Base-by-base conservation (phyloP, 2,113 vertebrate genomes). In the Meriones unguiculatus region DNA sequence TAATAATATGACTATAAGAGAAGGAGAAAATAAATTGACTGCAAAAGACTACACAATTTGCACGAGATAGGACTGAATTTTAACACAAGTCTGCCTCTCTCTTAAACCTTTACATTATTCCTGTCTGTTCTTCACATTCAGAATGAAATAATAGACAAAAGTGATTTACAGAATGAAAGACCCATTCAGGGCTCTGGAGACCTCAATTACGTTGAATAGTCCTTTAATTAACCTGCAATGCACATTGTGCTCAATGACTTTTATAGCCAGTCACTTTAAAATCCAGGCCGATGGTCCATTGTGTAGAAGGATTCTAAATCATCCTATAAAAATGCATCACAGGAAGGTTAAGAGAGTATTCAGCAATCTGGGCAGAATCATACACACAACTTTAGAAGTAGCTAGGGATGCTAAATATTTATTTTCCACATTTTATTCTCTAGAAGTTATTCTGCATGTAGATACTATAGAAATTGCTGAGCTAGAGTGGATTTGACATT, bases 141-240 rank as follows among this genome's bases (percentile, higher is more conserved):
- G 35, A 67, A 41, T 92, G 72, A 91, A 95, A 65, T 64, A 95
- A 87, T 41, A 15, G 20, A 93, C 1, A 20, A 24, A 95, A 94
- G 8, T 80, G 67, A 93, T 94, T 85, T 89, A 35, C 38, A 92
- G 41, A 82, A 89, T 14, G 85, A 20, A 91, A 78, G 64, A 90
- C n/a, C 1, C 20, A 91, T 77, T 87, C 88, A 95, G 20, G 5
- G 20, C 59, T 46, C 28, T 82, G 65, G 70, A 95, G 70, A 88
- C 35, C 65, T 95, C 81, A 89, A 64, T 95, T 90, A 87, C 20
- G 0, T 86, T 78, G 67, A 95, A 67, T n/a, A 77, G 46, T 81
- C 54, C 17, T 95, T 95, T 93, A 96, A 97, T 93, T 96, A 90
- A 95, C 35, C 50, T 75, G 41, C 72, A 78, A 41, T n/a, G 24